Base-by-base conservation (phyloP, 1,140 invertebrate genomes). In the Cyclina sinensis region DNA sequence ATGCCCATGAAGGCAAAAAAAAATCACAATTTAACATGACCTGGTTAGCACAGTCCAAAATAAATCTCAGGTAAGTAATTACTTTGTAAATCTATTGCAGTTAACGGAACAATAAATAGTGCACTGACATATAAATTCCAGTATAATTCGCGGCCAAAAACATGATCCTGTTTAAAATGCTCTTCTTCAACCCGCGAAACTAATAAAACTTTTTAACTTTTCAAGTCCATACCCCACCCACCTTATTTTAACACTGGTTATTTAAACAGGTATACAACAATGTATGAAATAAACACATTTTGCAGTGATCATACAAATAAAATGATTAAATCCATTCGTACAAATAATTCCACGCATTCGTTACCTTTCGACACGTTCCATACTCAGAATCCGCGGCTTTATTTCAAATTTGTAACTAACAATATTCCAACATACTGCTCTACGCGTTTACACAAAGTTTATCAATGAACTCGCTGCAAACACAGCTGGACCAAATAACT, bases 401-500 rank as follows among this genome's bases (percentile, higher is more conserved):
- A 37, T 39, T 70, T 70, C 35, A 21, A 70, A 70, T 70, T 70
- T 70, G 65, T 37, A 70, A 16, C 65, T 2, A 37, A 37, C 24
- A 70, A 70, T 32, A 37, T 37, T 37, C 65, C 65, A 70, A 2
- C 65, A 70, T 70, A 70, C 1, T 62, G n/a, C 24, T 62, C 14
- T 70, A 37, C 35, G 32, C 14, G 32, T 39, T 5, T 37, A 18
- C 59, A 9, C 32, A 37, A 24, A 37, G 32, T 70, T 70, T 70
- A 70, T 70, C 65, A 70, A 70, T 70, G 65, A 70, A 70, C 65
- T 30, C 21, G 32, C 65, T 37, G 7, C 32, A 18, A 35, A 35
- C 32, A 70, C 65, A 70, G 65, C 65, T 39, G 65, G 35, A 37
- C 65, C 65, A 37, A 70, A 70, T 70, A 18, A 70, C 65, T 70